Percentiles rank a stretch among this genome's conserved stretches.
Evolutionary conservation across 2,888 invertebrate species (phyloP).

Genomic region (Alsophila aescularia): DNA sequence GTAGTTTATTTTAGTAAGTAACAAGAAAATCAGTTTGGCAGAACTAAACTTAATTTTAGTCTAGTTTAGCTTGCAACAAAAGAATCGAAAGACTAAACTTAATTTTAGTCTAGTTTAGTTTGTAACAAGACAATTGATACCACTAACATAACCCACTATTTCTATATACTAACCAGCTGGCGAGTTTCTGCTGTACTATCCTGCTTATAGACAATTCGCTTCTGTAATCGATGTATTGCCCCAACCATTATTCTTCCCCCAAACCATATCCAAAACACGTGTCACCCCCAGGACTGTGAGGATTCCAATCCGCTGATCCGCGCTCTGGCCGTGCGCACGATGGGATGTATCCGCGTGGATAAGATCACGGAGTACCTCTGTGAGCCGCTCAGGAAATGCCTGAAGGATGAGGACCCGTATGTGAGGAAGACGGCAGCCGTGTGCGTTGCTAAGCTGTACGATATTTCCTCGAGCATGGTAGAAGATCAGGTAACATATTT

Average conservation of each 20-base stretch:
- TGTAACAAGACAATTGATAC: too few species aligned
- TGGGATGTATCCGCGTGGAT: constrained; percentile 99
- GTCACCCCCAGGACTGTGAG: constrained; percentile 95
- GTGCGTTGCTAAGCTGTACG: constrained; percentile 99
- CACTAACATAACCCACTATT: too few species aligned
- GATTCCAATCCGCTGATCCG: constrained; percentile 99
- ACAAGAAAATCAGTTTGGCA: too few species aligned
- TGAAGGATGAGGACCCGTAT: constrained; percentile 98
- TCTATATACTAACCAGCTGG: too few species aligned
- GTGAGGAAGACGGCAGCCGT: constrained; percentile 99
- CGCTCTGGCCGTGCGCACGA: constrained; percentile 98
- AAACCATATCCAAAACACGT: constrained; percentile 3
- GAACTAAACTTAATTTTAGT: too few species aligned
- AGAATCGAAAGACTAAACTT: too few species aligned
- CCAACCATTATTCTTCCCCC: constrained; percentile 14
- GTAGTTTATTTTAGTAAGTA: too few species aligned
- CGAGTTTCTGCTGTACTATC: constrained; percentile 7
- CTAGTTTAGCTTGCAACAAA: too few species aligned
- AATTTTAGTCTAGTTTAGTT: too few species aligned
- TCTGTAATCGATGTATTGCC: constrained; percentile 47
- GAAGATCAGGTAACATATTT: constrained; percentile 72
- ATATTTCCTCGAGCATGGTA: constrained; percentile 92
- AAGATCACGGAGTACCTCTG: constrained; percentile 99
- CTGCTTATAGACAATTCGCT: constrained; percentile 53
- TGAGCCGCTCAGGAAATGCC: constrained; percentile 97